Evolutionary conservation across 2,888 invertebrate genomes (phyloP), one percentile per base, ranked within the genome.

Genomic region (Thalpophila matura): DNA sequence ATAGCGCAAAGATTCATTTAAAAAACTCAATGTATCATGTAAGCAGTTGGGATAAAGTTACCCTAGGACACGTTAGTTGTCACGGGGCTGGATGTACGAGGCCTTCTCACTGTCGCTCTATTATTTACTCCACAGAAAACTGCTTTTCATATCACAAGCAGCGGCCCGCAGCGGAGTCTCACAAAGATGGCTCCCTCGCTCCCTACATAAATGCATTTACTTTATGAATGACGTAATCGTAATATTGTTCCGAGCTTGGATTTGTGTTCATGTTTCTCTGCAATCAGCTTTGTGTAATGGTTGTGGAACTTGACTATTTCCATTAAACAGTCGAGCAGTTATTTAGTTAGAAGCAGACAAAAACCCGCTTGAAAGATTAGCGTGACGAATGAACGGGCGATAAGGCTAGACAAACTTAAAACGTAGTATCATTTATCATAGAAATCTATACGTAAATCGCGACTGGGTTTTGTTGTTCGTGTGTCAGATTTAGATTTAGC

Each of bases 71-170:
- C 82, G 81, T 86, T 83, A 81, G 77, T 82, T 84, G 84, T 84
- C 79, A 79, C 73, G 69, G 53, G 57, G 67, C 61, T 66, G 79
- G 73, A 72, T 77, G 78, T 63, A 83, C 76, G 82, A 78, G 80
- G 82, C 83, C 82, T 83, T 84, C 86, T 86, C 78, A 83, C 85
- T 86, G 80, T 78, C 81, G 81, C 81, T 88, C 86, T 89, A 91
- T 93, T 93, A 93, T 93, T 91, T 92, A 87, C 84, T 87, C 67
- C 80, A 88, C 86, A 80, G 89, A 88, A 90, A 91, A 91, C 88
- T 87, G 91, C 91, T 93, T 93, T 94, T 93, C 92, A 93, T 88
- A 91, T 93, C 93, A 93, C 86, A 77, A 90, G 86, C 93, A 93
- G 91, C 84, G 84, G 81, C 82, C 86, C 86, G 85, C 86, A 83